Percentiles rank a stretch among this genome's conserved stretches.
phyloP scores from a whole-genome alignment of 2,797 vertebrate species.

The Artibeus jamaicensis region DNA sequence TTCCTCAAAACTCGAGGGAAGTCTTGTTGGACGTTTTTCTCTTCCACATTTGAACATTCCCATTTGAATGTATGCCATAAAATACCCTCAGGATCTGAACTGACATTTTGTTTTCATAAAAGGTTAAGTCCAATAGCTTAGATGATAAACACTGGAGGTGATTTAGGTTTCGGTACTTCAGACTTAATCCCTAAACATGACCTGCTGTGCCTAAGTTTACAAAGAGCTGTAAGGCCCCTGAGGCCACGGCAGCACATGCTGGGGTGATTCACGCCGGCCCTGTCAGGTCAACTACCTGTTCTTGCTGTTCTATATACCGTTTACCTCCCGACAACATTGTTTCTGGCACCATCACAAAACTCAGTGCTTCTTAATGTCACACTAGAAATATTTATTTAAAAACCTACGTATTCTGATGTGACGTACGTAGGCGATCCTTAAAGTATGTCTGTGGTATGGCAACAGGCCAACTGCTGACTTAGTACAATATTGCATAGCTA shows the following conservation, averaged over 20 bases:
- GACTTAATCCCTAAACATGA: background rate
- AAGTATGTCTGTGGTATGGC: background rate
- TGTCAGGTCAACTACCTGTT: background rate
- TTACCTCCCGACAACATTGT: background rate
- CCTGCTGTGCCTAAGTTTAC: background rate
- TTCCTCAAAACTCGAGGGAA: background rate
- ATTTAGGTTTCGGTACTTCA: background rate
- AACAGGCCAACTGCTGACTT: background rate
- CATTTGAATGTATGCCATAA: background rate
- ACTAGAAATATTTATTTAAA: background rate
- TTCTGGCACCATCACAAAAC: background rate
- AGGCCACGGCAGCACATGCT: background rate
- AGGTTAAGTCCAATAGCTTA: background rate
- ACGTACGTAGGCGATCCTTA: background rate
- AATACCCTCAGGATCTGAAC: background rate
- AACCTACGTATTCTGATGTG: background rate
- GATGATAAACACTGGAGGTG: background rate
- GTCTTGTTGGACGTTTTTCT: background rate
- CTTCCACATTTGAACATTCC: background rate
- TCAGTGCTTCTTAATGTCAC: background rate
- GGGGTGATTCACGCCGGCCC: background rate
- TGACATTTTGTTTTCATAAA: background rate
- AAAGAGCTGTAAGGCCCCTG: rapidly evolving
- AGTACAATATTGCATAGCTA: background rate
- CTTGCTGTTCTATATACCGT: background rate